Base-by-base conservation (phyloP, 2,888 invertebrate species). In the Drosophila hamatofila region DNA sequence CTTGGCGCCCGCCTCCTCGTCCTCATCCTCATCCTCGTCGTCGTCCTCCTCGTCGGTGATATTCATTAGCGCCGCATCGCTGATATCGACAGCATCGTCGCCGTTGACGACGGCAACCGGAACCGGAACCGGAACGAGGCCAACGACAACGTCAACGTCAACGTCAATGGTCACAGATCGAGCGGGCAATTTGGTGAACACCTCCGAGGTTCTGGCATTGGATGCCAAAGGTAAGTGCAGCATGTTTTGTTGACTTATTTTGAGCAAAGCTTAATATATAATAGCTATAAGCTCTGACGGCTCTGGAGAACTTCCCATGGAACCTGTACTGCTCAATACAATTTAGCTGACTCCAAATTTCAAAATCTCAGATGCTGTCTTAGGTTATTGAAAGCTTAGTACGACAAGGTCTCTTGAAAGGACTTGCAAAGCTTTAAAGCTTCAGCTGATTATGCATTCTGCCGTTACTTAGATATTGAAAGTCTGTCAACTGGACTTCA, bases 161-260 rank as follows among this genome's bases (percentile, higher is more conserved):
- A 44, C 67, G 48, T 39, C 70, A 16, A 57, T 70, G 49, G 57
- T 79, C 42, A 64, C 80, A 16, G 75, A 82, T 76, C 64, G 66
- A 44, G 72, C 56, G 58, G 71, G 70, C 57, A 70, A 72, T 51
- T 18, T 84, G 57, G 44, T 72, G 56, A 77, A 66, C 49, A 55
- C 82, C 25, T 70, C 83, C 37, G 86, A 91, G 56, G 80, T 79
- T 70, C 93, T 93, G 54, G 83, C 92, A 60, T 83, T 92, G 70
- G 94, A 94, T 84, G 89, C 92, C 71, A 94, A 94, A 93, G 94
- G 95, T 95, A 92, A 93, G 94, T 92, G 41, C 35, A 2, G 11
- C 9, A 30, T 11, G 11, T 25, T 55, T 52, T 41, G 7, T 14
- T 27, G 48, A n/a, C 4, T 5, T n/a, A 30, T 14, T 16, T 35